Percentiles rank a stretch among this genome's conserved stretches.
These are phyloP conservation scores for Pogona vitticeps DNA, from an alignment of 2,113 vertebrate species.

Conservation along the genomic window DNA sequence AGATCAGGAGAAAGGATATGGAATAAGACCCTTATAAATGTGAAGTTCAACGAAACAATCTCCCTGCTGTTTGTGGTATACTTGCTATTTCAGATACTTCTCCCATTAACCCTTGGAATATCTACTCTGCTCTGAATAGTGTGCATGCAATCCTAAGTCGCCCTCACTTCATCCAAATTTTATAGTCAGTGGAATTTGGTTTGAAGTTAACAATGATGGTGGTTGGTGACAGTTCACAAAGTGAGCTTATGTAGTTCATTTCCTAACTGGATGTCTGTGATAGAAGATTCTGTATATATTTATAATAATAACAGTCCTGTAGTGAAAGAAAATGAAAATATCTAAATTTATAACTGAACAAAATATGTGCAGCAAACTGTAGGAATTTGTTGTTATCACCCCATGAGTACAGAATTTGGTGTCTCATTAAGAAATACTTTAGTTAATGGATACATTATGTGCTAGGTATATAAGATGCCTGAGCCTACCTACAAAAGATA, in stretches of 20 bases:
- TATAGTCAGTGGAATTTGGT: neutral
- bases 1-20: slow-evolving; percentile 44
- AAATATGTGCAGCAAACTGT: neutral
- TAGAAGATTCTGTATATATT: neutral
- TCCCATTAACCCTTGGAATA: slow-evolving; percentile 36
- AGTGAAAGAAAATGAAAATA: neutral
- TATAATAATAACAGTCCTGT: neutral
- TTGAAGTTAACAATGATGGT: neutral
- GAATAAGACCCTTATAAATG: slow-evolving; percentile 32
- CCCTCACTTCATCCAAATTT: neutral
- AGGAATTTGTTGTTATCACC: neutral
- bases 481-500: too few relatives aligned
- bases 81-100: slow-evolving; percentile 37
- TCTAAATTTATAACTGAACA: neutral
- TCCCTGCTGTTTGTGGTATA: slow-evolving; percentile 29
- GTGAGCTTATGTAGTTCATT: neutral
- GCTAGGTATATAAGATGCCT: too few relatives aligned
- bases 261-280: neutral
- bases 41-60: slow-evolving; percentile 44
- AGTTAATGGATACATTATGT: too few relatives aligned
- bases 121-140: neutral
- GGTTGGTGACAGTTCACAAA: neutral
- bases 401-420: neutral
- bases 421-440: too few relatives aligned
- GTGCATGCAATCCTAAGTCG: neutral